These are phyloP conservation scores for Pedionomus torquatus DNA, from an alignment of 2,113 vertebrate species.

Conservation along the genomic window DNA sequence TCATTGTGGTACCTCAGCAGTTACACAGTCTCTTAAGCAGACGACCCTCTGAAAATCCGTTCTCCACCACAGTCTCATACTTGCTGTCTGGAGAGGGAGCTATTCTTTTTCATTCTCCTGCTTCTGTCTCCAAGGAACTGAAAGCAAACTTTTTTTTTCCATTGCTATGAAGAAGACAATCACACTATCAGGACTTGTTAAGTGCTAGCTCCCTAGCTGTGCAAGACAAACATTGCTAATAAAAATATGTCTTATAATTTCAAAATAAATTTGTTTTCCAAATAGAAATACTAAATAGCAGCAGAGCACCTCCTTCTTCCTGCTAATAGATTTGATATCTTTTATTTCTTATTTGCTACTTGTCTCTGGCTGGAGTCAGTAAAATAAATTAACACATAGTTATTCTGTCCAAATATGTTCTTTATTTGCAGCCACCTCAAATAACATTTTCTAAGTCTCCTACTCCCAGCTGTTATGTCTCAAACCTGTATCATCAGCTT, in stretches of 20 bases:
- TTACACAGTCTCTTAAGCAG: conserved; percentile 1
- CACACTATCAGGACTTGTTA: not conserved
- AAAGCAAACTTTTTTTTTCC: not conserved
- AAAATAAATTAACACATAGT: not conserved
- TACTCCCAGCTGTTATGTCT: not conserved
- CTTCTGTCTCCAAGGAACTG: not conserved
- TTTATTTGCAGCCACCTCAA: conserved; percentile 8
- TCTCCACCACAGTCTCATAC: not conserved
- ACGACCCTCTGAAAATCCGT: not conserved
- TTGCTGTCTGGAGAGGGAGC: conserved; percentile 15
- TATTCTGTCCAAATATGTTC: not conserved
- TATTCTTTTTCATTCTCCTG: not conserved
- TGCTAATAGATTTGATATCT: not conserved
- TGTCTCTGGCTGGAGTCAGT: not conserved
- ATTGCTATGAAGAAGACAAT: conserved; percentile 16
- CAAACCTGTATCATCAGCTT: not conserved
- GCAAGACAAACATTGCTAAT: not conserved
- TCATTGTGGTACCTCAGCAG: conserved; percentile 11
- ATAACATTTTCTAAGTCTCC: not conserved
- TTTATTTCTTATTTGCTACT: not conserved
- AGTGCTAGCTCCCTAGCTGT: not conserved
- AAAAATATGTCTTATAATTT: not conserved
- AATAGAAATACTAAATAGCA: not conserved
- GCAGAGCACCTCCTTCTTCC: not conserved
- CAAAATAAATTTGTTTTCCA: not conserved